A percentile compares a stretch with the other conserved stretches of the same genome.
Evolutionary conservation across 2,888 invertebrate genomes (phyloP).

Genomic region (Ganaspis brasiliensis): DNA sequence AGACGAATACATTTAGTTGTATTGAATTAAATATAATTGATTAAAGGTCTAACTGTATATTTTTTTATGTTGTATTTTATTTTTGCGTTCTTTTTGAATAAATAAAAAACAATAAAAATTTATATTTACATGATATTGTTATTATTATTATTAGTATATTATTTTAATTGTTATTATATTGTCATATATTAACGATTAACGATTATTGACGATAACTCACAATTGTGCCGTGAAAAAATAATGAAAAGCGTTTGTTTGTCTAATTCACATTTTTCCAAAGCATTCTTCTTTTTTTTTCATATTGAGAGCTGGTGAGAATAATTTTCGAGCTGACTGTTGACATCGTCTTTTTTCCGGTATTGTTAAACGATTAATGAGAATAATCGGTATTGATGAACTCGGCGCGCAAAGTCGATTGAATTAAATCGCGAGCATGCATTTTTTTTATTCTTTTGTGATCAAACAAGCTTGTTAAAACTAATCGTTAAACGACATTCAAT

Average conservation of each 20-base stretch:
- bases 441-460: neutral
- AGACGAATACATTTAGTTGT: no score
- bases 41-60: no score
- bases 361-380: neutral
- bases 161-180: no score
- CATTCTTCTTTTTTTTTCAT: neutral
- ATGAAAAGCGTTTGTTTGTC: neutral
- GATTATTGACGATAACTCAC: no score
- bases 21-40: no score
- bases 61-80: no score
- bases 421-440: constrained; percentile 11
- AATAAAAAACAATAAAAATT: no score
- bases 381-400: constrained; percentile 11
- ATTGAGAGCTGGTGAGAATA: neutral
- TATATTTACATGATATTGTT: no score
- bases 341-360: neutral
- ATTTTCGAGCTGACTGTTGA: neutral
- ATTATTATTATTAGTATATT: no score
- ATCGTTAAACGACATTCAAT: constrained; percentile 12
- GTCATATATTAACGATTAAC: no score
- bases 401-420: neutral
- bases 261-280: neutral
- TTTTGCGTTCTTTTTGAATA: no score
- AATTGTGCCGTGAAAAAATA: no score
- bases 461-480: constrained; percentile 5